phyloP scores from a whole-genome alignment of 2,113 vertebrate species.

The Phalacrocorax pelagicus region DNA sequence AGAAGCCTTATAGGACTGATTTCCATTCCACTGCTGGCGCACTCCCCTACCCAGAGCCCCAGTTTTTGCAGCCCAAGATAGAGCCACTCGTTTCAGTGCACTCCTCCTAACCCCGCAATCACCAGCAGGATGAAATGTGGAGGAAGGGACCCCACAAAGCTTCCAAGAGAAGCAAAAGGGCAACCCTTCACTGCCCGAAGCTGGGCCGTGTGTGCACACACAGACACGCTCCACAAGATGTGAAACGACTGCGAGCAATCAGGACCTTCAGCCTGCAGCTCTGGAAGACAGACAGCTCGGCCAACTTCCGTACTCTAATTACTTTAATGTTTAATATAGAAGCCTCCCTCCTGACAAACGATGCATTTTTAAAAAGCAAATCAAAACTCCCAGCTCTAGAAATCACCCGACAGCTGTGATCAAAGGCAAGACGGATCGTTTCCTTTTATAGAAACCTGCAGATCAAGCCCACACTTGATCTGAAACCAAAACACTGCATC shows the following conservation, averaged over 20 bases:
- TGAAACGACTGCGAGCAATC: rapidly evolving
- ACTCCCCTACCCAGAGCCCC: background rate
- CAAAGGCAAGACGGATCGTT: background rate
- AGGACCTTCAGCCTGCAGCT: background rate
- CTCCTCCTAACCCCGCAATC: rapidly evolving
- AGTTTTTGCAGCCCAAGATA: background rate
- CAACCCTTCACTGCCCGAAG: rapidly evolving
- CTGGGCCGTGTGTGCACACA: rapidly evolving
- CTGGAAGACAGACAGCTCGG: rapidly evolving
- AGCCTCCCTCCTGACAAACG: background rate
- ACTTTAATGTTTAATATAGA: background rate
- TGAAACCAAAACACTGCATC: background rate
- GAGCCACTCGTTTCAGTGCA: rapidly evolving
- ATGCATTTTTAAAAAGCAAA: background rate
- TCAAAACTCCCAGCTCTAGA: background rate
- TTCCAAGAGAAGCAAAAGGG: background rate
- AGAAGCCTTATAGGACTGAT: background rate
- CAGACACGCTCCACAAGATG: rapidly evolving
- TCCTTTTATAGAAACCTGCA: background rate
- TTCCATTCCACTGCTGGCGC: background rate
- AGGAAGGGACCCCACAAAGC: background rate
- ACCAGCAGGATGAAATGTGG: rapidly evolving
- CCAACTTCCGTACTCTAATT: background rate
- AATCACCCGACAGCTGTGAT: background rate
- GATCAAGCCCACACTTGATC: background rate